Percentiles rank a stretch among this genome's conserved stretches.
phyloP scores from a whole-genome alignment of 2,113 vertebrate genomes.

The Anolis carolinensis region DNA sequence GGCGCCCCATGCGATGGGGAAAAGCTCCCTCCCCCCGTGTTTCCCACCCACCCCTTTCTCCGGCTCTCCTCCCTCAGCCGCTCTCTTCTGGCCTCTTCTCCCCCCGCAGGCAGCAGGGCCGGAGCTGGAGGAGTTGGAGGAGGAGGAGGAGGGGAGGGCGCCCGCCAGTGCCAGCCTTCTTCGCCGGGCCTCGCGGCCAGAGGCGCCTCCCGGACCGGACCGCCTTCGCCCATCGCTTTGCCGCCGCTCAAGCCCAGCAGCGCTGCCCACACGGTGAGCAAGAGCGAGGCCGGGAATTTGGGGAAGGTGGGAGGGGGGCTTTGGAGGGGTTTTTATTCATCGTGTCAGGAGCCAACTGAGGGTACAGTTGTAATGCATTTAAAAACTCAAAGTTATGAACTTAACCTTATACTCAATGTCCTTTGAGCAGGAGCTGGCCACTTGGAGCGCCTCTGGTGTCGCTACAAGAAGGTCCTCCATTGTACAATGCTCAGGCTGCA shows the following conservation, averaged over 20 bases:
- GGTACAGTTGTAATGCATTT: no score
- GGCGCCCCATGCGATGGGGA: no score
- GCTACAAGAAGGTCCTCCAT: no score
- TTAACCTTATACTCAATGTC: no score
- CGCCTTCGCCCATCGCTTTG: constrained; percentile 81
- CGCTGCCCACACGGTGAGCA: constrained; percentile 77
- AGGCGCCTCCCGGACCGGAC: constrained; percentile 78
- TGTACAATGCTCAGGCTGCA: no score
- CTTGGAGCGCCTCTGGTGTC: no score
- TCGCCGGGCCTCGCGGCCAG: constrained; percentile 76
- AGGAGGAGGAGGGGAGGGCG: constrained; percentile 74
- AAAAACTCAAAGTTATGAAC: no score
- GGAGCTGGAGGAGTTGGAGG: no score
- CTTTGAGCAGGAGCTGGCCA: no score
- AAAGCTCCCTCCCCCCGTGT: not conserved
- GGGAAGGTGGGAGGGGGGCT: not conserved
- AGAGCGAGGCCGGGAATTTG: not conserved
- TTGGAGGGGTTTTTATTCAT: no score
- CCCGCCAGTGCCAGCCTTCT: constrained; percentile 76
- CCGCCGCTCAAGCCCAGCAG: constrained; percentile 85
- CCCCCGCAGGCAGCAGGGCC: constrained; percentile 59
- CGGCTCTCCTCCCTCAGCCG: constrained; percentile 22
- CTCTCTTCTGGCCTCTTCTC: no score
- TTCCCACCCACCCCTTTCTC: not conserved
- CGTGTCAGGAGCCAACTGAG: no score